These are phyloP conservation scores for Mongoloraphidia duomilia DNA, from an alignment of 2,888 invertebrate species.

Conservation along the genomic window DNA sequence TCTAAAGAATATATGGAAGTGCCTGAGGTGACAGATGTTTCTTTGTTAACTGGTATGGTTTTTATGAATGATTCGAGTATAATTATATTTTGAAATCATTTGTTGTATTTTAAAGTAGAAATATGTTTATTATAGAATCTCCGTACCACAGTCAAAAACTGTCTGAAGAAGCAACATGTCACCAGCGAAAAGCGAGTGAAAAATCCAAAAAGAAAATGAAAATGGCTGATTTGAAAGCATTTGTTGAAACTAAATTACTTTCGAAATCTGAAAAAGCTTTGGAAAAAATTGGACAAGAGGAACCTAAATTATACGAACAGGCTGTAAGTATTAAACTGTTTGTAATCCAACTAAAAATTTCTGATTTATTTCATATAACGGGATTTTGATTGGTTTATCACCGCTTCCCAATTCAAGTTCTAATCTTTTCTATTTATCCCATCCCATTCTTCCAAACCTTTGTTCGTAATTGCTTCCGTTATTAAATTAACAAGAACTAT, in stretches of 20 bases:
- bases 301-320: constrained; percentile 45
- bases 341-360: too few species aligned
- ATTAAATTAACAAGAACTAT: too few species aligned
- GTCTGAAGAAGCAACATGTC: constrained; percentile 30
- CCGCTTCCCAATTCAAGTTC: too few species aligned
- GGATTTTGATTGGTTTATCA: too few species aligned
- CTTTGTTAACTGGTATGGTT: constrained; percentile 40
- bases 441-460: constrained; percentile 4
- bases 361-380: too few species aligned
- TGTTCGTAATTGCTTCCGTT: constrained; percentile 4
- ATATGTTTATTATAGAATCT: constrained; percentile 26
- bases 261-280: constrained; percentile 85
- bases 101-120: neutral
- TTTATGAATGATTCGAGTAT: too few species aligned
- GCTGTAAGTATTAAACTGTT: constrained; percentile 42
- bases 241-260: constrained; percentile 80
- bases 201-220: constrained; percentile 76
- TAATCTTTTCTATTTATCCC: constrained; percentile 14
- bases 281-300: constrained; percentile 76
- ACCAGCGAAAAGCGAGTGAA: constrained; percentile 59
- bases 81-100: neutral
- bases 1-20: constrained; percentile 66
- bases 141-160: constrained; percentile 29
- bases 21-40: constrained; percentile 54
- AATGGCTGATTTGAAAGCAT: constrained; percentile 81